These are phyloP conservation scores for Platycercus adscitus DNA, from an alignment of 2,113 vertebrate genomes.

Conservation along the genomic window DNA sequence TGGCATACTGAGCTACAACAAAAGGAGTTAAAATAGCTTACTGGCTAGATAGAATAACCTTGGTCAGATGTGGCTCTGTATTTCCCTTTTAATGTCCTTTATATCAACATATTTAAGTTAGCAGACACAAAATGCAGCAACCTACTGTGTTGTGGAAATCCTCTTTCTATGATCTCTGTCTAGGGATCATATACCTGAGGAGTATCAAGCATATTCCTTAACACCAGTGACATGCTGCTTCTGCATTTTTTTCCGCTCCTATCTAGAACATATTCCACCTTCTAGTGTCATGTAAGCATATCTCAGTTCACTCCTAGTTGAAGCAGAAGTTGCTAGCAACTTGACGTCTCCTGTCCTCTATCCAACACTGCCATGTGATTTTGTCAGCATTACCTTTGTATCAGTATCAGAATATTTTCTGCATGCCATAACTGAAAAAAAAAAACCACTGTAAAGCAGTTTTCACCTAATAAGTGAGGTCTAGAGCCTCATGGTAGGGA, in stretches of 20 bases:
- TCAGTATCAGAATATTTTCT: neutral
- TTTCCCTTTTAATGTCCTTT: neutral
- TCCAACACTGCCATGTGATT: accelerated
- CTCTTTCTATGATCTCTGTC: neutral
- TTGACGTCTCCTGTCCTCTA: neutral
- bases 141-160: neutral
- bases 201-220: neutral
- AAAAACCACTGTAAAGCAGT: neutral
- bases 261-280: neutral
- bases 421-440: neutral
- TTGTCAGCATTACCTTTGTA: neutral
- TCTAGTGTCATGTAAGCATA: neutral
- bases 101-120: neutral
- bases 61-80: neutral
- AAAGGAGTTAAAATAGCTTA: neutral
- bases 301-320: neutral
- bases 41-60: neutral
- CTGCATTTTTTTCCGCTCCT: neutral
- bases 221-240: neutral
- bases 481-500: neutral
- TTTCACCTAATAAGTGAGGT: neutral
- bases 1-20: neutral
- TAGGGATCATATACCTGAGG: neutral
- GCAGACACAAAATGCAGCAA: neutral
- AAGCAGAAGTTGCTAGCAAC: neutral